phyloP scores from a whole-genome alignment of 2,797 vertebrate species.

The Clarias pachynema region DNA sequence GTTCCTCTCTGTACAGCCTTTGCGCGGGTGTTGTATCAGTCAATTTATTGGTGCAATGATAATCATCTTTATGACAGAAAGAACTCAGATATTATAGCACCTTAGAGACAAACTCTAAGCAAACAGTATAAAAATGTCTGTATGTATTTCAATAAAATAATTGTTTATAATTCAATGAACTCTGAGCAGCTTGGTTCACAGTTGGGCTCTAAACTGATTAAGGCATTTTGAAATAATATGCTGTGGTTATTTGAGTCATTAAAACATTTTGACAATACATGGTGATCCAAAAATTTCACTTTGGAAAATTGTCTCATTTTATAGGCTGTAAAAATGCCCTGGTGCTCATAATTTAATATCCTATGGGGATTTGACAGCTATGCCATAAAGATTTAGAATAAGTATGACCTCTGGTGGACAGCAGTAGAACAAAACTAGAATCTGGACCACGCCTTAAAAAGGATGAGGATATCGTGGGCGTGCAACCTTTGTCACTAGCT shows the following conservation, averaged over 20 bases:
- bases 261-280: background rate
- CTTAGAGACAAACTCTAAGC: background rate
- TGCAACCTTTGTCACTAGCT: background rate
- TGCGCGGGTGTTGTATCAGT: constrained; percentile 35
- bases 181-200: background rate
- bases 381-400: background rate
- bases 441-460: background rate
- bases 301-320: background rate
- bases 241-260: background rate
- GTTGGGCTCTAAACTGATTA: background rate
- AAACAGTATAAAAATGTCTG: background rate
- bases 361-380: background rate
- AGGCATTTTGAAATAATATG: background rate
- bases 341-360: background rate
- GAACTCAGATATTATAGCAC: background rate
- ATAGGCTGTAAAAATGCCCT: background rate
- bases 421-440: background rate
- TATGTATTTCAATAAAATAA: background rate
- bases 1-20: constrained; percentile 31
- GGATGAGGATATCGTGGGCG: background rate
- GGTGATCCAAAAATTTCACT: background rate
- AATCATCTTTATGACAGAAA: constrained; percentile 43
- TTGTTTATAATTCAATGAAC: background rate
- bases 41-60: constrained; percentile 43
- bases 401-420: constrained; percentile 1